Evolutionary conservation across 2,888 invertebrate genomes (phyloP).

Genomic region (Stenodema calcarata): DNA sequence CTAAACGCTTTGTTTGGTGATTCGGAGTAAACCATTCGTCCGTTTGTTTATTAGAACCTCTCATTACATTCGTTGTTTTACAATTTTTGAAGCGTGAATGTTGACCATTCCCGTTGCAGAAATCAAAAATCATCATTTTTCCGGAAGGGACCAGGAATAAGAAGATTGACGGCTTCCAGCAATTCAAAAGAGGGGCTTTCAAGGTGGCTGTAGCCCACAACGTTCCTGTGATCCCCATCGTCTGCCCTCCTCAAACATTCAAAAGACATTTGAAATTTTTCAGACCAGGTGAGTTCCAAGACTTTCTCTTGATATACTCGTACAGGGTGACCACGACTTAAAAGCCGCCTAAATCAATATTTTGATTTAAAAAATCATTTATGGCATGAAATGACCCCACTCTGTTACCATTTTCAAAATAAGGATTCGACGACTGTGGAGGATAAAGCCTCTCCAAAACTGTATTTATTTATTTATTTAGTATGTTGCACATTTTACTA

Average conservation of each 20-base stretch:
- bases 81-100: background rate
- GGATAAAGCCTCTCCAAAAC: no score
- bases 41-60: no score
- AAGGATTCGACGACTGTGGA: no score
- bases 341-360: no score
- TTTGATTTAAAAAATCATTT: no score
- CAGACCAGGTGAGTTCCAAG: background rate
- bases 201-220: background rate
- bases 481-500: no score
- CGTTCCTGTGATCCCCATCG: constrained; percentile 23
- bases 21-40: no score
- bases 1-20: no score
- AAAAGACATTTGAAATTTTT: background rate
- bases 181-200: constrained; percentile 29
- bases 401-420: no score
- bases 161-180: background rate
- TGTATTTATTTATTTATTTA: no score
- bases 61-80: background rate
- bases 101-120: background rate
- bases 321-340: no score
- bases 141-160: constrained; percentile 14
- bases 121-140: constrained; percentile 12
- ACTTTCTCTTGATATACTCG: background rate
- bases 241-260: constrained; percentile 9
- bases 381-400: no score